Evolutionary conservation across 2,888 invertebrate genomes (phyloP).

Genomic region (Drosophila dives): DNA sequence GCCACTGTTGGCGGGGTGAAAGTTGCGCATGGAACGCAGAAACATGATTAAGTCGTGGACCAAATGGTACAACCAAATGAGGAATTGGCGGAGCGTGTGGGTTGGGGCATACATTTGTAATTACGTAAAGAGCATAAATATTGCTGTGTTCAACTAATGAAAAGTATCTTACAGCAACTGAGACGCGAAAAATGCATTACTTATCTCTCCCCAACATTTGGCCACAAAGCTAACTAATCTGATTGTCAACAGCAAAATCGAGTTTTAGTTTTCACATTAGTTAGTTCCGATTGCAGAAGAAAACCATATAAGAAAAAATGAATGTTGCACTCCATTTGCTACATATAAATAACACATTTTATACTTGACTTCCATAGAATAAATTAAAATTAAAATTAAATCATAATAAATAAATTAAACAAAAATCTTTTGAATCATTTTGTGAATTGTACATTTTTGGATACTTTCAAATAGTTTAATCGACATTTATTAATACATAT

Average conservation of each 20-base stretch:
- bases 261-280: conserved; percentile 2
- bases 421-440: neutral
- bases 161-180: conserved; percentile 28
- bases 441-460: neutral
- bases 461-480: neutral
- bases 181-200: conserved; percentile 20
- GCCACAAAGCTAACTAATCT: conserved; percentile 18
- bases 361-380: accelerated
- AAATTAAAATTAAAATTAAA: neutral
- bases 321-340: neutral
- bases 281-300: neutral
- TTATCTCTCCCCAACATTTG: neutral
- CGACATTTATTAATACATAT: neutral
- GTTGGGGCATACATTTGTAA: conserved; percentile 35
- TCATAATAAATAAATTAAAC: neutral
- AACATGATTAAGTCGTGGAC: conserved; percentile 45
- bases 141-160: conserved; percentile 57
- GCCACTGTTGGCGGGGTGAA: neutral
- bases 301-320: neutral
- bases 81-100: conserved; percentile 4
- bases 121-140: conserved; percentile 74
- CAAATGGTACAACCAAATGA: neutral
- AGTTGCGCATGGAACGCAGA: conserved; percentile 7
- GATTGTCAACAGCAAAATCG: neutral
- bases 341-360: neutral